Base-by-base conservation (phyloP, 2,113 vertebrate species). In the Petromus typicus region DNA sequence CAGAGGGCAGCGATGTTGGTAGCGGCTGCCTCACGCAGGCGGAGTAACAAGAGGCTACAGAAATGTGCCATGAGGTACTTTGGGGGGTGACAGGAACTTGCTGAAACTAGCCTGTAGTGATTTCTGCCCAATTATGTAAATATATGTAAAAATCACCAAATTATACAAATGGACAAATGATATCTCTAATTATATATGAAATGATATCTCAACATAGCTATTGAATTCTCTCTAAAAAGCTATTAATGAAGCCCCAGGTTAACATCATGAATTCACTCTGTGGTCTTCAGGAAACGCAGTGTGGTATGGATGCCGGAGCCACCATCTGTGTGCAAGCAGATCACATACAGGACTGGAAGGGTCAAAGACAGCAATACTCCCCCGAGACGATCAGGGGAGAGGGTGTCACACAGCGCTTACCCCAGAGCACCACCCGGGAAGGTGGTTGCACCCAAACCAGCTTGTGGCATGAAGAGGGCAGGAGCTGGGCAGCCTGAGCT, bases 381-480 rank as follows among this genome's bases (percentile, higher is more conserved):
- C 4, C 85, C 45, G 3, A 7, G 61, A 88, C 57, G 37, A 54
- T 32, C 57, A 27, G 66, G 27, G 1, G 34, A 51, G 79, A 82
- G 0, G 2, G 43, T 18, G 18, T 43, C 18, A 45, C 40, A 40
- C 11, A 10, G 32, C 43, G 8, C 25, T 13, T 12, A 18, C 63
- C 13, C 25, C 59, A 5, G 0, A 40, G 6, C 9, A 32, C 45
- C 6, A 12, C 25, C 32, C 34, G 18, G 14, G 14, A 59, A 32
- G 30, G n/a, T 30, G 34, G 7, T 9, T 8, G n/a, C 5, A 0
- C 30, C n/a, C 12, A 0, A 2, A 0, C 20, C 12, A 6, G 3
- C 30, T 5, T 0, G 12, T 3, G 3, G 8, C 30, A 34, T 2
- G 16, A 30, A 54, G 88, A 85, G n/a, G 4, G 9, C 22, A 34